Conservation (phyloP, 2,888 invertebrate genomes). For the Crematogaster levior region DNA sequence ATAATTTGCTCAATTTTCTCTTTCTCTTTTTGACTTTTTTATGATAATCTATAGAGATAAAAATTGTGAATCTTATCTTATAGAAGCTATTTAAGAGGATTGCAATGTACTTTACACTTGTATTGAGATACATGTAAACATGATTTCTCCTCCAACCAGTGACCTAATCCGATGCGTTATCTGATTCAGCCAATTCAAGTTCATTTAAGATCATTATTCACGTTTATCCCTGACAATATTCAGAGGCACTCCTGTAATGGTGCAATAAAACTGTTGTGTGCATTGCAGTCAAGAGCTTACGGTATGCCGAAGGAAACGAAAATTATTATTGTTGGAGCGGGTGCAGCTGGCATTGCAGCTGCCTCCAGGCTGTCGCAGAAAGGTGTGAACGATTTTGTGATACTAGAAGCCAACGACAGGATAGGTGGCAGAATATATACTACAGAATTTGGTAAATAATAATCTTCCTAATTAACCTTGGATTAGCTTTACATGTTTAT, state of each 20-base stretch:
- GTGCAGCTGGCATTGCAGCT: conserved; percentile 88
- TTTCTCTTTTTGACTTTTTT: neutral
- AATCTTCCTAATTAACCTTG: neutral
- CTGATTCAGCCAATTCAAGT: conserved; percentile 25
- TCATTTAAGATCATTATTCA: conserved; percentile 8
- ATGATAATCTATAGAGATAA: neutral
- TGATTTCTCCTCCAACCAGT: too few species aligned
- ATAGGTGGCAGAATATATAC: conserved; percentile 86
- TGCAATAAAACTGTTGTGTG: neutral
- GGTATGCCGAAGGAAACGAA: conserved; percentile 74
- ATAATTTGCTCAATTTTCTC: neutral
- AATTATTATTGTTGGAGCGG: conserved; percentile 88
- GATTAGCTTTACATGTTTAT: neutral
- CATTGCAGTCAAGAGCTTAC: neutral
- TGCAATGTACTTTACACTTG: neutral
- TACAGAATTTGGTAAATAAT: conserved; percentile 84
- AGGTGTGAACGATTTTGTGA: conserved; percentile 85
- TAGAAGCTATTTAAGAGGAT: neutral
- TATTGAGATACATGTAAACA: too few species aligned
- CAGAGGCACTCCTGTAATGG: neutral
- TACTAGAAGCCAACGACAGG: conserved; percentile 86
- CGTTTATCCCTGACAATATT: neutral
- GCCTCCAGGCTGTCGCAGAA: conserved; percentile 86
- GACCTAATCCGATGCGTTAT: conserved; percentile 1
- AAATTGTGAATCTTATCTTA: neutral